A percentile compares a stretch with the other conserved stretches of the same genome.
These are phyloP conservation scores for Bactericera cockerelli DNA, from an alignment of 1,140 invertebrate species.

Conservation along the genomic window DNA sequence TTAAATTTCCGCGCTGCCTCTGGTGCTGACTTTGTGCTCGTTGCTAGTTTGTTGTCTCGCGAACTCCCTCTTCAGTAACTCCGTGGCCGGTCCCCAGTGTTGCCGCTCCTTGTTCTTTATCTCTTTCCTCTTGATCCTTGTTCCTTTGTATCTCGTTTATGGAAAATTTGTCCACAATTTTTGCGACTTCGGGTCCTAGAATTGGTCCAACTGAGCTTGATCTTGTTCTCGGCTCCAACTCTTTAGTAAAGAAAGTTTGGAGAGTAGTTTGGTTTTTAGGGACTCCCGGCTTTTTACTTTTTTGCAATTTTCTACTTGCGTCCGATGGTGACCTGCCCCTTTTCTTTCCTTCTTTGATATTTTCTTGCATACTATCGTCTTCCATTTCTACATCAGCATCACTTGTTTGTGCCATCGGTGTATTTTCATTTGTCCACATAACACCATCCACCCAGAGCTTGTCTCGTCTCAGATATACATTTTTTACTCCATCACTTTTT, in stretches of 20 bases:
- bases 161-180: background rate
- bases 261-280: background rate
- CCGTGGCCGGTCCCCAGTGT: background rate
- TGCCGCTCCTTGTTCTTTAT: background rate
- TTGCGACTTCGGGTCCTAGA: background rate
- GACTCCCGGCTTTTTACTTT: background rate
- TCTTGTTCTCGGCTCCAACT: background rate
- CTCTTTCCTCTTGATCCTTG: background rate
- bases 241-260: background rate
- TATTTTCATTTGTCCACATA: background rate
- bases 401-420: background rate
- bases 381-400: background rate
- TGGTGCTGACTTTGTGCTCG: background rate
- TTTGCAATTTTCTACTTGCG: background rate
- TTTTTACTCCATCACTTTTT: background rate
- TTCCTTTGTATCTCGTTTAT: background rate
- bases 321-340: slow-evolving; percentile 1
- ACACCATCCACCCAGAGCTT: background rate
- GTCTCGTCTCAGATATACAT: background rate
- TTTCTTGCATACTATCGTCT: too few relatives aligned
- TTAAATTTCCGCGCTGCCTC: background rate
- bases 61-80: background rate
- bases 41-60: background rate
- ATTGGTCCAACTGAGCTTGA: background rate
- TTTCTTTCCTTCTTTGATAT: background rate